Evolutionary conservation across 2,888 invertebrate genomes (phyloP), one percentile per base, ranked within the genome.

Genomic region (Xanthostigma xanthostigma): DNA sequence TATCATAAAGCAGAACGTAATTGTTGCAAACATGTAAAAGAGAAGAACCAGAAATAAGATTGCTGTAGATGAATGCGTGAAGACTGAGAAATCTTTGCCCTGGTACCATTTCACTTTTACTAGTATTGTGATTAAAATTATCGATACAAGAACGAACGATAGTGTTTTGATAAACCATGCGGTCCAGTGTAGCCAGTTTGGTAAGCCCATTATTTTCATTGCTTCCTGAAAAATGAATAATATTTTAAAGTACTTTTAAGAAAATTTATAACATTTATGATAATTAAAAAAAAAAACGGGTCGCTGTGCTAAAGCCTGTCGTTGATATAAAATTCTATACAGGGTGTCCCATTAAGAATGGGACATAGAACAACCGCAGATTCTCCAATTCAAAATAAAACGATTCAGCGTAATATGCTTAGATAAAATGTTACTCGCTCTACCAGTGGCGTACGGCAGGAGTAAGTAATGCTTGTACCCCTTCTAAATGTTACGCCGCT

Each of bases 141-240:
- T 33, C 11, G 45, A 35, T 37, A 45, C 38, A 12, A 45, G 36
- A 17, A 45, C 35, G 35, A 41, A 49, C 36, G 34, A 14, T 12
- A 43, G 13, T 51, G 81, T 79, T 62, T 85, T 86, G 44, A 78
- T 68, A 64, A 87, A 89, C 87, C 90, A 89, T 1, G 88, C 87
- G 0, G 73, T 66, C 89, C 91, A 90, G 60, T 90, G 88, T 44
- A 89, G 63, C 83, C 85, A 88, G 54, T 80, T 82, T 8, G 78
- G 76, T 8, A 91, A 65, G 1, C 91, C 91, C 90, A 91, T 90
- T 61, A 91, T 85, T 70, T 87, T 88, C 88, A 91, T 87, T 0
- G 85, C 81, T 73, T 90, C 90, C 81, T 89, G 66, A 46, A 54
- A 57, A 36, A 46, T n/a, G 2, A 27, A 42, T 41, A 41, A 41